Base-by-base conservation (phyloP, 1,140 invertebrate genomes). In the Armadillidium nasatum region DNA sequence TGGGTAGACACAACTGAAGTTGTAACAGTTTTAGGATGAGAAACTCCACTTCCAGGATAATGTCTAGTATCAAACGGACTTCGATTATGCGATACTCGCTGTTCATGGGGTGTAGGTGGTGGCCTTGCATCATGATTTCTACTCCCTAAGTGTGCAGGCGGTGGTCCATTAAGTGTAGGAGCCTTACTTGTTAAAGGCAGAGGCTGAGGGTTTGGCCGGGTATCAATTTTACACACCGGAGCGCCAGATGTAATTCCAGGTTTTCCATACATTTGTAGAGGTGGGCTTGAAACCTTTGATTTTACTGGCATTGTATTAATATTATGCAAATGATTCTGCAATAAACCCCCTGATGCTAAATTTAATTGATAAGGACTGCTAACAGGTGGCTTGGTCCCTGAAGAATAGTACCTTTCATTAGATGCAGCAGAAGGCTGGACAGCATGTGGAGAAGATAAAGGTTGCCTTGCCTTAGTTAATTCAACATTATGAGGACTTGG, bases 221-320 rank as follows among this genome's bases (percentile, higher is more conserved):
- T 87, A 67, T 86, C 86, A 43, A 85, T 83, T 79, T 89, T 83
- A 83, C 88, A 87, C 74, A 89, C 85, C 77, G 89, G 87, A 78
- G 90, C 87, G 80, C 90, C 86, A 80, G 88, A 83, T 84, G 89
- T 86, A 81, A 89, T 87, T 71, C 89, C 86, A 82, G 90, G 90
- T 83, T 91, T 91, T 6, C 90, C 89, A 82, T 92, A 92, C 74
- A 93, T 89, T 79, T 93, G 90, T 60, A 89, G 89, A n/a, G 91
- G 90, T 6, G 91, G 91, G 83, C 90, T 91, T 79, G 89, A 91
- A 11, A 92, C 91, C 86, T 92, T 92, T 2, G 90, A 89, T 82
- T 92, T 92, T 0, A 87, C 78, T 46, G 77, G 68, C 4, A 71
- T 70, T 15, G 76, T 72, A 21, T 76, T 70, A 10, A 75, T 70